Percentiles rank a stretch among this genome's conserved stretches.
phyloP scores from a whole-genome alignment of 2,113 vertebrate genomes.

The Physeter macrocephalus region DNA sequence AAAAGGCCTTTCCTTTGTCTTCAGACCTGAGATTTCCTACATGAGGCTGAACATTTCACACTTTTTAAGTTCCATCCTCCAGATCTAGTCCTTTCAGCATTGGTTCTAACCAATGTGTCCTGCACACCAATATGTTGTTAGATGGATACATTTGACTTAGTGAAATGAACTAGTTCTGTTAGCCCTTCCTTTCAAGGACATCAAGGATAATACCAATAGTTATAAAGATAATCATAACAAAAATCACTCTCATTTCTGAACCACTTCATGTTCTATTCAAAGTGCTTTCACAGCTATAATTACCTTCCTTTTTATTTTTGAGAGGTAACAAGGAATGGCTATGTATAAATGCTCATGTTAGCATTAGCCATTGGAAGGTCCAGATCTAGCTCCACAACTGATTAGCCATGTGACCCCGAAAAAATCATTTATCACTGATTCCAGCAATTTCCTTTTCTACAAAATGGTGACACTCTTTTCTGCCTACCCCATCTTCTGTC shows the following conservation, averaged over 20 bases:
- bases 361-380: background rate
- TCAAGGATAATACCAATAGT: background rate
- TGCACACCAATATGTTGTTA: background rate
- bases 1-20: background rate
- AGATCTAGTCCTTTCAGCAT: background rate
- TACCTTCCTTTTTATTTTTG: background rate
- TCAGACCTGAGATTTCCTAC: background rate
- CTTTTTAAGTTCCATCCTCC: background rate
- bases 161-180: background rate
- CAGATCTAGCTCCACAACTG: background rate
- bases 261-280: background rate
- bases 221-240: background rate
- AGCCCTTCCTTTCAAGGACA: background rate
- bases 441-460: background rate
- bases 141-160: background rate
- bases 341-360: background rate
- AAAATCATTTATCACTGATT: background rate
- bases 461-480: background rate
- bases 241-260: background rate
- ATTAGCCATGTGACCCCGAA: background rate
- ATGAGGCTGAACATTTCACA: background rate
- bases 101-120: background rate
- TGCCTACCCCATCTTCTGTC: background rate
- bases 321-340: background rate
- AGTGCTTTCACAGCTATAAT: background rate